Conservation (phyloP, 2,888 invertebrate genomes). For the Agrilus biguttatus region DNA sequence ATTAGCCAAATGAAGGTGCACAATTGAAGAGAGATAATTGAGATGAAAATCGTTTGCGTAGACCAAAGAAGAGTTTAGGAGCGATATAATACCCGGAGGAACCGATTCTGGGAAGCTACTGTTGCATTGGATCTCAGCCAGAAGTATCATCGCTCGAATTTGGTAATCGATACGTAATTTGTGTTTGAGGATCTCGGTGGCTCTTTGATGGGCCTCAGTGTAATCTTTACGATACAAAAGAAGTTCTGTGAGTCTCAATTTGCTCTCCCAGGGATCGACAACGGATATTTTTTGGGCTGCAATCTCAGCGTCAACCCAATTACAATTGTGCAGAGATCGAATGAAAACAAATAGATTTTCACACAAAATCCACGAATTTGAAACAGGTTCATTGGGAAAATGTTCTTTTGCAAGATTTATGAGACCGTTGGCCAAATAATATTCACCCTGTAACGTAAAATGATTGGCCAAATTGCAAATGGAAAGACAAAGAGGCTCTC, state of each 20-base stretch:
- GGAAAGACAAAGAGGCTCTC: slow-evolving; percentile 55
- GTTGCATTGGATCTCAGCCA: slow-evolving; percentile 48
- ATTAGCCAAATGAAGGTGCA: slow-evolving; percentile 67
- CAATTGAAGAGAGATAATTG: slow-evolving; percentile 59
- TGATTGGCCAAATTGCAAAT: slow-evolving; percentile 50
- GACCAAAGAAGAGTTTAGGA: slow-evolving; percentile 56
- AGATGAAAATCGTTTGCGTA: slow-evolving; percentile 60
- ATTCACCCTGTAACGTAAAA: slow-evolving; percentile 41
- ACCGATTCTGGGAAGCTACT: slow-evolving; percentile 37
- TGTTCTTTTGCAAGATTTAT: slow-evolving; percentile 45
- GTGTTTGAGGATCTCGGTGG: slow-evolving; percentile 38
- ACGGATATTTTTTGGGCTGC: slow-evolving; percentile 54
- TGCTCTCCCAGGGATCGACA: slow-evolving; percentile 51
- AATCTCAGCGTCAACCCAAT: slow-evolving; percentile 56
- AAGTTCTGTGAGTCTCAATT: slow-evolving; percentile 41
- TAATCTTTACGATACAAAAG: slow-evolving; percentile 39
- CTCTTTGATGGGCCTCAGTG: slow-evolving; percentile 25
- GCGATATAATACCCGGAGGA: slow-evolving; percentile 39
- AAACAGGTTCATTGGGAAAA: slow-evolving; percentile 48
- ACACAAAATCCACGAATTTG: slow-evolving; percentile 52
- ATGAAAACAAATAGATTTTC: slow-evolving; percentile 38
- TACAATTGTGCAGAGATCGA: slow-evolving; percentile 33
- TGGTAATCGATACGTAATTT: slow-evolving; percentile 39
- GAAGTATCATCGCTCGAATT: slow-evolving; percentile 53
- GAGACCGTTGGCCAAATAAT: slow-evolving; percentile 39